Evolutionary conservation across 2,888 invertebrate genomes (phyloP).

Genomic region (Orthonevra nobilis): DNA sequence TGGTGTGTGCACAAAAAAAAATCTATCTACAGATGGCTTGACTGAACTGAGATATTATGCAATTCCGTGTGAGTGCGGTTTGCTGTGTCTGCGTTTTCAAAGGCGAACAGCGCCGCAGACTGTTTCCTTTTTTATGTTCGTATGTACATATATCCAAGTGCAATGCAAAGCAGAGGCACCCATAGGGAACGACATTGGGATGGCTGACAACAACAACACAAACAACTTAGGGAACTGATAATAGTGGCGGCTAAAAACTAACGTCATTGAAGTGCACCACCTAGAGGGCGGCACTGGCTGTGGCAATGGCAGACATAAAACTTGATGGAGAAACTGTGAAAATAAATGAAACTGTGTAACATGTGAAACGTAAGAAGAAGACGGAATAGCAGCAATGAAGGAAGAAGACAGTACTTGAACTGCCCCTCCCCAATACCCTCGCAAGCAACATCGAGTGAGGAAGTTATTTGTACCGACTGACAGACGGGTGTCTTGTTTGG

Average conservation of each 20-base stretch:
- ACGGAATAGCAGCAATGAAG: background rate
- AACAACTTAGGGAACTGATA: conserved; percentile 62
- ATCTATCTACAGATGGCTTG: conserved; percentile 12
- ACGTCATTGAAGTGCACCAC: conserved; percentile 67
- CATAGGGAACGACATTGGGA: background rate
- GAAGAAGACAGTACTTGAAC: background rate
- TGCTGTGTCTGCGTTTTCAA: conserved; percentile 55
- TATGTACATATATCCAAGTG: too few relatives aligned
- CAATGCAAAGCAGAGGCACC: background rate
- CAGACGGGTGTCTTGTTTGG: conserved; percentile 66
- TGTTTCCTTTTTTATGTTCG: conserved; percentile 61
- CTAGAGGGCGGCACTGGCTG: conserved; percentile 33
- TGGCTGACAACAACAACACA: conserved; percentile 59
- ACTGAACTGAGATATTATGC: conserved; percentile 54
- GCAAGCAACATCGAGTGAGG: conserved; percentile 56
- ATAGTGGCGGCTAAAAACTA: conserved; percentile 53
- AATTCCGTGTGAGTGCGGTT: conserved; percentile 61
- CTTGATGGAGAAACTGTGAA: conserved; percentile 54
- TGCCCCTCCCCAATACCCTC: too few relatives aligned
- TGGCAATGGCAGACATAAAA: conserved; percentile 1
- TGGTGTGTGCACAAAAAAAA: background rate
- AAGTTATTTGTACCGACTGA: conserved; percentile 64
- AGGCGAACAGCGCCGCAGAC: conserved; percentile 52
- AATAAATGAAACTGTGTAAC: conserved; percentile 62
- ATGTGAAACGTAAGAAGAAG: conserved; percentile 49